These are phyloP conservation scores for Percopsis transmontana DNA, from an alignment of 2,113 vertebrate genomes.

Conservation along the genomic window DNA sequence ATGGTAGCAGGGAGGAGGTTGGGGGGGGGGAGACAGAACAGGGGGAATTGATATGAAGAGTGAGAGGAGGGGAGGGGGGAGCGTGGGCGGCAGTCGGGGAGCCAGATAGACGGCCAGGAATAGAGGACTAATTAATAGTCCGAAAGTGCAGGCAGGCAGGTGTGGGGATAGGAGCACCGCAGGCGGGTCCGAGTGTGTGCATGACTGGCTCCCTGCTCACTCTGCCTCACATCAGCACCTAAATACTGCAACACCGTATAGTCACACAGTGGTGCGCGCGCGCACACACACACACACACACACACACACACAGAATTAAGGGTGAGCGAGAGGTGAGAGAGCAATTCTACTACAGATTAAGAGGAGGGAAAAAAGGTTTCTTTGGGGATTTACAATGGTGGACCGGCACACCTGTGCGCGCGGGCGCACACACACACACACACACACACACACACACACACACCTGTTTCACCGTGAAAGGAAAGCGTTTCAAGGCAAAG, in stretches of 20 bases:
- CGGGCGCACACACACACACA: conserved; percentile 13
- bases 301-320: not conserved
- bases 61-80: conserved; percentile 37
- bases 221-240: conserved; percentile 18
- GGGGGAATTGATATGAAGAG: conserved; percentile 45
- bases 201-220: conserved; percentile 19
- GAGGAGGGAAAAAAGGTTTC: conserved; percentile 44
- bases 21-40: conserved; percentile 8
- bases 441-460: not conserved
- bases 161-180: conserved; percentile 43
- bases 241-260: conserved; percentile 18
- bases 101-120: conserved; percentile 61
- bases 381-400: conserved; percentile 39
- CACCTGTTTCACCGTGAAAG: conserved; percentile 4
- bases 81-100: conserved; percentile 49
- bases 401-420: conserved; percentile 25
- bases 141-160: conserved; percentile 64
- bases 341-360: conserved; percentile 29
- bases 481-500: conserved; percentile 44
- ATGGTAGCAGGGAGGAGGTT: conserved; percentile 2
- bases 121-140: conserved; percentile 69
- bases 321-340: conserved; percentile 1
- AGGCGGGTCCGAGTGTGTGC: conserved; percentile 19
- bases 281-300: not conserved
- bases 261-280: conserved; percentile 10